A percentile compares a stretch with the other conserved stretches of the same genome.
Evolutionary conservation across 2,797 vertebrate species (phyloP).

Genomic region (Esox lucius): DNA sequence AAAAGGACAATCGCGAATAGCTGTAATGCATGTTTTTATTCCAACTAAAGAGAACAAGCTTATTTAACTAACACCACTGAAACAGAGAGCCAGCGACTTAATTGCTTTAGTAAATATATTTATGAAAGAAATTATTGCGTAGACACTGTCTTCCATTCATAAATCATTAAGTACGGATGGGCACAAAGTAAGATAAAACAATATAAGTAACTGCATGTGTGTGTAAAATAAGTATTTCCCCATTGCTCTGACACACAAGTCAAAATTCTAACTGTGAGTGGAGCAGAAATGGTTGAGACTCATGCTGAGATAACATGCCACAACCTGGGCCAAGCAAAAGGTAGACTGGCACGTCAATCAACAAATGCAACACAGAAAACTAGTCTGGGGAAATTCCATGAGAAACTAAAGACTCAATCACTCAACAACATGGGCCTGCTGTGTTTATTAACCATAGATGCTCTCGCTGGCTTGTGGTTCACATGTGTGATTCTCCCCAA

Average conservation of each 20-base stretch:
- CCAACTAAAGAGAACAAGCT: no score
- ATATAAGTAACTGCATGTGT: neutral
- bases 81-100: no score
- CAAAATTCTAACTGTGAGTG: neutral
- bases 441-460: neutral
- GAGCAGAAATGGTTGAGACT: neutral
- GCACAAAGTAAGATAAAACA: no score
- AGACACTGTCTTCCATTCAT: no score
- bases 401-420: neutral
- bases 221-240: neutral
- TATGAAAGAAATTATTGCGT: no score
- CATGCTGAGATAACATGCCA: neutral
- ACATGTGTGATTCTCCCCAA: neutral
- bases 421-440: neutral
- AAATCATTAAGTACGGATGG: no score
- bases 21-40: no score
- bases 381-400: conserved; percentile 16
- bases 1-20: no score
- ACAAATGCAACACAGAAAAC: neutral
- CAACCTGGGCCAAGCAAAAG: neutral
- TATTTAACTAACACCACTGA: no score
- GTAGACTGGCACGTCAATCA: neutral
- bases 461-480: neutral
- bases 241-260: neutral
- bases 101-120: no score